Evolutionary conservation across 2,113 vertebrate genomes (phyloP), one percentile per base, ranked within the genome.

Genomic region (Phylloscopus trochiloides): DNA sequence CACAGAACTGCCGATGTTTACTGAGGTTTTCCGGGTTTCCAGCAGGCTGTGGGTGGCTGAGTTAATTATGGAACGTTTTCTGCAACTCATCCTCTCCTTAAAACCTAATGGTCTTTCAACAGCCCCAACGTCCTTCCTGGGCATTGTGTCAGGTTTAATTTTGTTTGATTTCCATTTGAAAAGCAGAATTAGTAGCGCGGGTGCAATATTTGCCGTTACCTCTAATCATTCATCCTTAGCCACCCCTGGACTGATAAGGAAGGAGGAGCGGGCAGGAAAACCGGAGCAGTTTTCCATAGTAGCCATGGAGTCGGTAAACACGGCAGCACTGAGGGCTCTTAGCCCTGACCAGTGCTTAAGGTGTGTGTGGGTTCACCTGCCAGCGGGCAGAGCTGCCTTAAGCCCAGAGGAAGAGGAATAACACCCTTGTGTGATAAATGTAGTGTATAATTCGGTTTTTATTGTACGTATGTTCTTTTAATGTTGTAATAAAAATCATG

Each of bases 261-360:
- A 72, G 40, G 29, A 45, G 71, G 32, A 32, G 20, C 1, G 1
- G 34, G 43, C 7, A 2, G 36, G 54, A 51, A 71, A 88, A 22
- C 7, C 2, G 0, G 47, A 29, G 26, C 0, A 1, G 11, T 67
- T 92, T 71, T 67, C 45, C 1, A 0, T 3, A 31, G 72, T n/a
- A 83, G 72, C 26, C 87, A 67, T 63, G 43, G 72, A 83, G n/a
- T 70, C 1, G 1, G 77, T 31, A 91, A 95, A 87, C 55, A 73
- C 0, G 0, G 42, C 1, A 3, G 40, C 18, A 7, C 19, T 1
- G 2, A 0, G 3, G 25, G 58, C 84, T 92, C 24, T 28, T 12
- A 19, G 20, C 17, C 20, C 61, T 32, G 59, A 15, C 8, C 1
- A 0, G 21, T 1, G 31, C 7, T 8, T 14, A 17, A 34, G 25